Conservation (phyloP, 2,888 invertebrate species). For the Rhodophaea formosa region DNA sequence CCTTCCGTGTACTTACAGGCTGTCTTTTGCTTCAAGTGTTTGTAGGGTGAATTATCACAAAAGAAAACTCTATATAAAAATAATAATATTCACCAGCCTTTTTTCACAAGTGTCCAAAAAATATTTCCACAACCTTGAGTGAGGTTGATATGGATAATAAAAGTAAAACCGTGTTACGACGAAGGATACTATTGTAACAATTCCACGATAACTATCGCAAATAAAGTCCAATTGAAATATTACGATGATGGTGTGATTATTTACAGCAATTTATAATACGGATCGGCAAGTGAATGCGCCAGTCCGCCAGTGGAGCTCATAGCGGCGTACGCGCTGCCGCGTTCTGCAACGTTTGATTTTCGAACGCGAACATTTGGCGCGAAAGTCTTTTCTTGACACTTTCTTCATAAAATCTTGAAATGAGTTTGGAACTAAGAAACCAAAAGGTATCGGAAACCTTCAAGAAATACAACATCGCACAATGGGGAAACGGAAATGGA, state of each 20-base stretch:
- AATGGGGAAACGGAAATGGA: slow-evolving; percentile 62
- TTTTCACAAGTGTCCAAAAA: too few species aligned
- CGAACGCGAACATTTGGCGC: slow-evolving; percentile 53
- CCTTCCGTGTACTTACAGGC: too few species aligned
- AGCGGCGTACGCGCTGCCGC: slow-evolving; percentile 58
- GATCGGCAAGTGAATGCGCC: slow-evolving; percentile 37
- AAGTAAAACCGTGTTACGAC: not conserved
- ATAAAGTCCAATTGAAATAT: slow-evolving; percentile 34
- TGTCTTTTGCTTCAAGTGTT: too few species aligned
- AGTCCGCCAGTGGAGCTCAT: slow-evolving; percentile 49
- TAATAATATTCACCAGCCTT: too few species aligned
- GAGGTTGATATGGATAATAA: not conserved
- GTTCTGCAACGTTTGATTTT: slow-evolving; percentile 39
- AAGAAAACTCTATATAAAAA: too few species aligned
- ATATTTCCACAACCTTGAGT: too few species aligned
- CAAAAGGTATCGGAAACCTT: slow-evolving; percentile 70
- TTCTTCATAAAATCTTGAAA: slow-evolving; percentile 41
- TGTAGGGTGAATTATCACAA: too few species aligned
- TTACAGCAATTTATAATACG: slow-evolving; percentile 48
- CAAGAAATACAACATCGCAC: slow-evolving; percentile 68
- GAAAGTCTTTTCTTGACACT: slow-evolving; percentile 48
- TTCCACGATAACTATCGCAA: not conserved
- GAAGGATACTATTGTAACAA: not conserved
- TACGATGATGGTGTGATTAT: slow-evolving; percentile 36
- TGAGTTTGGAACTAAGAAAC: slow-evolving; percentile 72